These are phyloP conservation scores for Marasmarcha lunaedactyla DNA, from an alignment of 2,888 invertebrate genomes.

Conservation along the genomic window DNA sequence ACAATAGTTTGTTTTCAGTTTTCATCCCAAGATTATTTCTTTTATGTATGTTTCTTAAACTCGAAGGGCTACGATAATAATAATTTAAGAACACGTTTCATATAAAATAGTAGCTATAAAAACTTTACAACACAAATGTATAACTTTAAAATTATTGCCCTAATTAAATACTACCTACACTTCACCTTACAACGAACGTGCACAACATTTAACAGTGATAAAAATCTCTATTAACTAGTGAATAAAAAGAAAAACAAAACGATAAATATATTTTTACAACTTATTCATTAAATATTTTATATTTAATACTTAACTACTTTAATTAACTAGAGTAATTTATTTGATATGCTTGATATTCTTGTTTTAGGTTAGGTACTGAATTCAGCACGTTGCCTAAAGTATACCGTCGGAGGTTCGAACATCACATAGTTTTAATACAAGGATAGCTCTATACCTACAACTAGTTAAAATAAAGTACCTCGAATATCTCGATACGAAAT, in stretches of 20 bases:
- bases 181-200: constrained; percentile 40
- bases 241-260: constrained; percentile 30
- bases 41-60: too few species aligned
- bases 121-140: too few species aligned
- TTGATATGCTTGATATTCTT: constrained; percentile 69
- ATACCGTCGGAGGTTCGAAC: too few species aligned
- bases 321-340: constrained; percentile 14
- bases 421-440: too few species aligned
- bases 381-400: constrained; percentile 15
- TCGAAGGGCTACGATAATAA: too few species aligned
- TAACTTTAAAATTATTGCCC: constrained; percentile 48
- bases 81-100: too few species aligned
- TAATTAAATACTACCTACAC: constrained; percentile 45
- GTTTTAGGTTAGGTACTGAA: constrained; percentile 33
- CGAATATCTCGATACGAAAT: too few species aligned
- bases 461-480: too few species aligned
- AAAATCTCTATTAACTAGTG: constrained; percentile 49
- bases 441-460: too few species aligned
- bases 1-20: too few species aligned
- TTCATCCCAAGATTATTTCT: too few species aligned
- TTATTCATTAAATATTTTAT: constrained; percentile 21
- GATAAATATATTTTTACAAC: constrained; percentile 29
- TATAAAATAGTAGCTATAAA: too few species aligned
- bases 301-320: constrained; percentile 28
- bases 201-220: constrained; percentile 71